Base-by-base conservation (phyloP, 2,113 vertebrate species). In the Chaetorhynchus papuensis region DNA sequence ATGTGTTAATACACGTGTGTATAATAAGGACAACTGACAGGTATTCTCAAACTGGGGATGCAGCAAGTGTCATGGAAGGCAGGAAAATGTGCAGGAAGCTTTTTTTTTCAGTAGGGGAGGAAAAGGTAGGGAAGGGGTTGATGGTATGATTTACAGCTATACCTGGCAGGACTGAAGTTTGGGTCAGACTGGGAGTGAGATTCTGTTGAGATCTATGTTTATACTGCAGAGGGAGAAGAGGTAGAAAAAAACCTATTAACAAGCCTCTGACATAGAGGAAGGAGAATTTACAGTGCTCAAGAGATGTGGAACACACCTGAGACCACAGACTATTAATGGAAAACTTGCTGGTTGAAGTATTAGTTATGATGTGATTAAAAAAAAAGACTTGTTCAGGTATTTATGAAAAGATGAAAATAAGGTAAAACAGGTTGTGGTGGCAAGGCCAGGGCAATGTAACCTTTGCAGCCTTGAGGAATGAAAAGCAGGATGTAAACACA, bases 401-500 rank as follows among this genome's bases (percentile, higher is more conserved):
- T 87, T 65, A 61, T 49, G 47, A 61, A 60, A 74, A 41, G 10
- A 63, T 45, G 26, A 85, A 86, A 88, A 86, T 85, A 69, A 83
- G 13, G n/a, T 80, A 57, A 86, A 86, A 49, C 16, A 41, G 27
- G 31, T n/a, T 26, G 19, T 52, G 18, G 35, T 71, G 61, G 11
- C 41, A 85, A 77, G 44, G n/a, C 8, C 71, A 66, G 23, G 13
- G 22, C 41, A 56, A 72, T 24, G 30, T 75, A 72, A 80, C 45
- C 63, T 72, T 85, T 85, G 61, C 31, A 44, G 54, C 49, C 68
- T 69, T 23, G 15, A 80, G 59, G 45, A 13, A 50, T 74, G 15
- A 61, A 86, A 91, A 88, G 63, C 71, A 92, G 75, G 66, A 92
- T 76, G 63, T 83, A 88, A 93, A 83, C 28, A 57, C 30, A 44